phyloP scores from a whole-genome alignment of 92 coral and sea anemone genomes.

The Palythoa grandis region DNA sequence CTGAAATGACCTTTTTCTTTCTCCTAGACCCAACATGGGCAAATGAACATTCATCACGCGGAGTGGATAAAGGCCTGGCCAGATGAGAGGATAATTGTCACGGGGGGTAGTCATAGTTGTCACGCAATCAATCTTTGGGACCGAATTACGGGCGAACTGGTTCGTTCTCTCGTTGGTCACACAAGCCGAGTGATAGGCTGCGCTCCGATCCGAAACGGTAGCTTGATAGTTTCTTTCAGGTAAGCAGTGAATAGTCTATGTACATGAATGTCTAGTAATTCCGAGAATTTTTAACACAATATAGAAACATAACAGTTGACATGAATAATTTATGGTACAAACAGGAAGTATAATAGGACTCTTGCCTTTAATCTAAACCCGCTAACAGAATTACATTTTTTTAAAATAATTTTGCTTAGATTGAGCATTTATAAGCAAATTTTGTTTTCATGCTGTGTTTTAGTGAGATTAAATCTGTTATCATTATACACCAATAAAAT shows the following conservation, averaged over 20 bases:
- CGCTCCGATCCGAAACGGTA: conserved; percentile 30
- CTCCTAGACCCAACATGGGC: not conserved
- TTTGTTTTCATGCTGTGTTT: too few species aligned
- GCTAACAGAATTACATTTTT: too few species aligned
- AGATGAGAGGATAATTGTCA: conserved; percentile 38
- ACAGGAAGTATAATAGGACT: too few species aligned
- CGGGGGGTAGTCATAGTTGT: conserved; percentile 13
- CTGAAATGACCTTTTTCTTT: not conserved
- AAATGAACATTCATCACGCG: conserved; percentile 9
- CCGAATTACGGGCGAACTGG: conserved; percentile 38
- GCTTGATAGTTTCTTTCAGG: conserved; percentile 35
- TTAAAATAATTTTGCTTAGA: too few species aligned
- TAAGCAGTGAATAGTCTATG: not conserved
- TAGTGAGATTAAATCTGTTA: too few species aligned
- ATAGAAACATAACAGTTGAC: too few species aligned
- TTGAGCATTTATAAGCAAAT: too few species aligned
- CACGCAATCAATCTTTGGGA: conserved; percentile 36
- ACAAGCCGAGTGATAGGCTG: conserved; percentile 30
- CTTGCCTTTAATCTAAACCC: too few species aligned
- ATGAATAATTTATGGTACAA: too few species aligned
- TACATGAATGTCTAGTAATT: not conserved
- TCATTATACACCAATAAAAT: too few species aligned
- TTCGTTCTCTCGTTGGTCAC: conserved; percentile 23
- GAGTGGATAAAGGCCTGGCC: conserved; percentile 44
- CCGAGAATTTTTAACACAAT: too few species aligned